Evolutionary conservation across 2,888 invertebrate genomes (phyloP).

Genomic region (Sarcophaga rosellei): DNA sequence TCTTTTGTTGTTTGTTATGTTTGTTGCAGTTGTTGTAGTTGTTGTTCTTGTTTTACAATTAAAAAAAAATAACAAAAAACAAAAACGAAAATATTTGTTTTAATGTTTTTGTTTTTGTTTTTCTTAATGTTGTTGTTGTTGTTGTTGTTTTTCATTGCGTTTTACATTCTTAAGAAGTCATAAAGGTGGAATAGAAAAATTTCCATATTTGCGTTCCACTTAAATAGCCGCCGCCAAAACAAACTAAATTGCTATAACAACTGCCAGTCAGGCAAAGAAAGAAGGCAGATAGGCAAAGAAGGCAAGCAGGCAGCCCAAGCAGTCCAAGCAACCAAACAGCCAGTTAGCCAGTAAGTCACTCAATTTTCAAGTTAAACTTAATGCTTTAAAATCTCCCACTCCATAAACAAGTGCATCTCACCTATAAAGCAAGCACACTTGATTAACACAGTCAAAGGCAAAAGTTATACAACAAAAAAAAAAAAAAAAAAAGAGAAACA

Average conservation of each 20-base stretch:
- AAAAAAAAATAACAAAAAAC: background rate
- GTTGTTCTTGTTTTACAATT: background rate
- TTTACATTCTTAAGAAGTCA: constrained; percentile 67
- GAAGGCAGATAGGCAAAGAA: constrained; percentile 38
- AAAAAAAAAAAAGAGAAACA: background rate
- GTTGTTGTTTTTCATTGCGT: constrained; percentile 2
- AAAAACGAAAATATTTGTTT: constrained; percentile 4
- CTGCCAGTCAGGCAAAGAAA: constrained; percentile 42
- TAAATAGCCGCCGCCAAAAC: constrained; percentile 67
- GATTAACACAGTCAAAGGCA: constrained; percentile 16
- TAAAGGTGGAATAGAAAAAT: constrained; percentile 67
- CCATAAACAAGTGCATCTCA: constrained; percentile 60
- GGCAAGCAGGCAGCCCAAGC: constrained; percentile 1
- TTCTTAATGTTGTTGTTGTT: background rate
- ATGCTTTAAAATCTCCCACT: constrained; percentile 67
- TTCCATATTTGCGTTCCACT: constrained; percentile 69
- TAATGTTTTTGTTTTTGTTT: background rate
- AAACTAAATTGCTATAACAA: constrained; percentile 63
- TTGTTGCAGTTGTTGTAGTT: background rate
- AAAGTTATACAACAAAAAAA: no score
- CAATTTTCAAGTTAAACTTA: constrained; percentile 58
- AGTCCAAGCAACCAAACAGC: background rate
- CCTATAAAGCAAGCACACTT: background rate
- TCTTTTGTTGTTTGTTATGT: background rate
- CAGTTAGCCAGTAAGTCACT: constrained; percentile 50